Evolutionary conservation across 2,797 vertebrate species (phyloP), one percentile per base, ranked within the genome.

Genomic region (Platalea minor): DNA sequence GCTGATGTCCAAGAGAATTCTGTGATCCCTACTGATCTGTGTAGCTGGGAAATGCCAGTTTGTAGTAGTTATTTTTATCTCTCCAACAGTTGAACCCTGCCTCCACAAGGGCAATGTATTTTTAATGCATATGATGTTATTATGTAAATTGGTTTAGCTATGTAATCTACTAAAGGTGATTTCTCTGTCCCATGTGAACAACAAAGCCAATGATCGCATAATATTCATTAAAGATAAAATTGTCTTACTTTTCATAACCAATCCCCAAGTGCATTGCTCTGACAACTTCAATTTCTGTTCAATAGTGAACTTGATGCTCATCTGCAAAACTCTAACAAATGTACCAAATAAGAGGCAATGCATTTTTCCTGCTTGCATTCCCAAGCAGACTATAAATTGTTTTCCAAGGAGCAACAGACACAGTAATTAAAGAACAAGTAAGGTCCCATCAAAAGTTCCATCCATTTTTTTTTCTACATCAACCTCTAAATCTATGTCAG

Each of bases 71-170:
- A 88, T 96, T 97, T 96, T 97, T 94, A 70, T 89, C 79, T 93
- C 78, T 82, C 26, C 45, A 95, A 73, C 68, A 86, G 46, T 26
- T 93, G 93, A 96, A 94, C 69, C 33, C 50, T 95, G 53, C 45
- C 56, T 89, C 85, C 88, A 93, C 89, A 94, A 96, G 89, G 96
- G 79, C 96, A 96, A 93, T 93, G 91, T 92, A 95, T 96, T 97
- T 97, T 97, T 97, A 97, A 97, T 94, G 89, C 68, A 81, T 93
- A 91, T 93, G 94, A 89, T 94, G 93, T 94, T 96, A 95, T 96
- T 97, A 97, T 96, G 96, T 91, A 97, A 97, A 97, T 97, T 96
- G 95, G 91, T 89, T 97, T 96, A 95, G 90, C 83, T 91, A 86
- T 93, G 89, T 96, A 97, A 96, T 96, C 96, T 95, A 63, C 94